Evolutionary conservation across 2,797 vertebrate species (phyloP).

Genomic region (Sphenodon punctatus): DNA sequence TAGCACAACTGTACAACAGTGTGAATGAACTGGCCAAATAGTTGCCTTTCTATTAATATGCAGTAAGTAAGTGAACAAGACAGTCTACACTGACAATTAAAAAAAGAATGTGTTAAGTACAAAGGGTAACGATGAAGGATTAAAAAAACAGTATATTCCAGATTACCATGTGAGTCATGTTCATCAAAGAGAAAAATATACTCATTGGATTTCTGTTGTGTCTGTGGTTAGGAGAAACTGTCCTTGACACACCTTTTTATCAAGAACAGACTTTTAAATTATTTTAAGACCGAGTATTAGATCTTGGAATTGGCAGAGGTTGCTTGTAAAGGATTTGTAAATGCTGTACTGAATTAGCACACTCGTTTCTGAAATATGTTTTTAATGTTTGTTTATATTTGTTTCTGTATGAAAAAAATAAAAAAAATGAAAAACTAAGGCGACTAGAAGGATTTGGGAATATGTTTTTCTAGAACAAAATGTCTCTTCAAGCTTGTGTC

Average conservation of each 20-base stretch:
- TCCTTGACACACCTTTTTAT: neutral
- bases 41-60: neutral
- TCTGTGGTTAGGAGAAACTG: neutral
- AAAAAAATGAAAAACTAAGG: slow-evolving; percentile 64
- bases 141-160: neutral
- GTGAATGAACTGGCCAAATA: neutral
- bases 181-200: neutral
- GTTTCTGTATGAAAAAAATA: slow-evolving; percentile 54
- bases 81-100: neutral
- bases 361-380: slow-evolving; percentile 38
- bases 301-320: too few species aligned
- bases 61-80: neutral
- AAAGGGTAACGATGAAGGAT: neutral
- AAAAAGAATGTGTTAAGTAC: neutral
- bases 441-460: slow-evolving; percentile 66
- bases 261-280: neutral
- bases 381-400: slow-evolving; percentile 43
- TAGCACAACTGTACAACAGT: rapidly evolving
- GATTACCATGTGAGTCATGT: neutral
- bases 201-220: neutral
- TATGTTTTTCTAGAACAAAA: slow-evolving; percentile 64
- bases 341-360: neutral
- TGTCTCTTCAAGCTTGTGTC: slow-evolving; percentile 48
- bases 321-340: too few species aligned
- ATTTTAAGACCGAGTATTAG: too few species aligned